Evolutionary conservation across 1,140 invertebrate species (phyloP).

Genomic region (Listronotus oregonensis): DNA sequence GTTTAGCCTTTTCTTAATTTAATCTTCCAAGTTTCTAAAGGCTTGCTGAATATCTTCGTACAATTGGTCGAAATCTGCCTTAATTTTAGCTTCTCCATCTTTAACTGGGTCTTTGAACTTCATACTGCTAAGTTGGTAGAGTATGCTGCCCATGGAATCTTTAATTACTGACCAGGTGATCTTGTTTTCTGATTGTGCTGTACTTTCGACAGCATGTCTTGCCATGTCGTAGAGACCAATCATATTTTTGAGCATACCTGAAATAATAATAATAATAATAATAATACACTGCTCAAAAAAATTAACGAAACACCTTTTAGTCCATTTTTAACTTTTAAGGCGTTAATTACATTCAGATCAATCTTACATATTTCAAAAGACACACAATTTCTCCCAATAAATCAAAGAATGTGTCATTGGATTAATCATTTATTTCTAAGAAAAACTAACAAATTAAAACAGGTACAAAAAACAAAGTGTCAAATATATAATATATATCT

Average conservation of each 20-base stretch:
- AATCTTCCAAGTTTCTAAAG: slow-evolving; percentile 99
- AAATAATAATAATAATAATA: not conserved
- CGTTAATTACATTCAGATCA: no score
- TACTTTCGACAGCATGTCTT: slow-evolving; percentile 95
- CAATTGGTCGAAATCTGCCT: slow-evolving; percentile 93
- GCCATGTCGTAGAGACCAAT: slow-evolving; percentile 98
- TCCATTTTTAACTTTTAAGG: no score
- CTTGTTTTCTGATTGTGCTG: slow-evolving; percentile 98
- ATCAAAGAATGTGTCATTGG: no score
- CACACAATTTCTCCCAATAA: no score
- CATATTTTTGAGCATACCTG: slow-evolving; percentile 93
- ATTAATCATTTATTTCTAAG: no score
- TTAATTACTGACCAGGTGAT: slow-evolving; percentile 98
- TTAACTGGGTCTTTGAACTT: slow-evolving; percentile 99
- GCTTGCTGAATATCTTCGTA: slow-evolving; percentile 94
- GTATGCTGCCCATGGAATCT: slow-evolving; percentile 93
- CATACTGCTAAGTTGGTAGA: slow-evolving; percentile 98
- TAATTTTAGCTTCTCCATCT: slow-evolving; percentile 97
- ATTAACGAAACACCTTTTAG: no score
- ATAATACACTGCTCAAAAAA: no score
- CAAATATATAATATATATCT: no score
- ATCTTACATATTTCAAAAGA: no score
- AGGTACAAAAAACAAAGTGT: no score
- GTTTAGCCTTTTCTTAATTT: slow-evolving; percentile 52
- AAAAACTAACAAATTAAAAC: no score